A percentile compares a stretch with the other conserved stretches of the same genome.
These are phyloP conservation scores for Crioceris asparagi DNA, from an alignment of 2,888 invertebrate species.

Conservation along the genomic window DNA sequence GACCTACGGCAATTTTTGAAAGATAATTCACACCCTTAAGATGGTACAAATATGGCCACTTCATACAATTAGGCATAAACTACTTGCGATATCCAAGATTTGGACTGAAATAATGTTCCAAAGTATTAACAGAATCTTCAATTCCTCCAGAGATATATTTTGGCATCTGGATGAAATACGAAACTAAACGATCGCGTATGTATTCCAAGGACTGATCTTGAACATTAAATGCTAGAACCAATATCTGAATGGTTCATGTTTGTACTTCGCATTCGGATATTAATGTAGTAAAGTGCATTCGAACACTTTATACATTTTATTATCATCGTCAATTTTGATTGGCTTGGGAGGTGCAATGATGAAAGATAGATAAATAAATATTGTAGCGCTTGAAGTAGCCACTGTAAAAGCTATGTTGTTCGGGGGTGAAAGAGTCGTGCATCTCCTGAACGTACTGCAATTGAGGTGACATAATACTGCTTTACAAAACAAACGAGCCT, in stretches of 20 bases:
- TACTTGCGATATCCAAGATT: slow-evolving; percentile 2
- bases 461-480: slow-evolving; percentile 59
- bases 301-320: slow-evolving; percentile 50
- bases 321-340: slow-evolving; percentile 42
- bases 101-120: slow-evolving; percentile 32
- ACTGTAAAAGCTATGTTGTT: slow-evolving; percentile 53
- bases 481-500: slow-evolving; percentile 60
- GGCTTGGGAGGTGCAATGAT: slow-evolving; percentile 35
- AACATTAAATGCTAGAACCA: slow-evolving; percentile 55
- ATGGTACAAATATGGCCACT: no score
- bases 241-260: slow-evolving; percentile 59
- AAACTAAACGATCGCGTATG: slow-evolving; percentile 49
- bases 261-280: slow-evolving; percentile 51
- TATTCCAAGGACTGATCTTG: slow-evolving; percentile 46
- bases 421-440: slow-evolving; percentile 49
- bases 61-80: no score
- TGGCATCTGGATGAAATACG: slow-evolving; percentile 56
- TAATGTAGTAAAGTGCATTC: slow-evolving; percentile 50
- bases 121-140: slow-evolving; percentile 25
- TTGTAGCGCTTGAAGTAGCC: slow-evolving; percentile 53
- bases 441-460: slow-evolving; percentile 50
- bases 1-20: no score
- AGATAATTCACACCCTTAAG: no score
- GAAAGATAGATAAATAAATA: slow-evolving; percentile 45
- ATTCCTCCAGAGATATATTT: slow-evolving; percentile 22